phyloP scores from a whole-genome alignment of 2,797 vertebrate genomes.

The Myotis myotis region DNA sequence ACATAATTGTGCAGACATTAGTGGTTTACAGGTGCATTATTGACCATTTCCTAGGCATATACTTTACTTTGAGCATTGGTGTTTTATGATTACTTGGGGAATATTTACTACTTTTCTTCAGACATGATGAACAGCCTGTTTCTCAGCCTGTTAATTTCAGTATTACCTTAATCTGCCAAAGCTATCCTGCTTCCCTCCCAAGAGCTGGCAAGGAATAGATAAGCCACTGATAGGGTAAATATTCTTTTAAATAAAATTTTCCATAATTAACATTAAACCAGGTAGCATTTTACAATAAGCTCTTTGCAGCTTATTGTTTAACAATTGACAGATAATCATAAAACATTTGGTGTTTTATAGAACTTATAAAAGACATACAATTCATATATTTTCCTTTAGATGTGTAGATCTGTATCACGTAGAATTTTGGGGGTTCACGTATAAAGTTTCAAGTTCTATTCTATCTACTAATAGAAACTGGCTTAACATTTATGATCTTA shows the following conservation, averaged over 20 bases:
- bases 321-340: slow-evolving; percentile 43
- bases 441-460: slow-evolving; percentile 42
- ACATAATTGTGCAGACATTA: neutral
- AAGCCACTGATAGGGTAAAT: slow-evolving; percentile 17
- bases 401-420: slow-evolving; percentile 11
- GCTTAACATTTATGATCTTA: slow-evolving; percentile 38
- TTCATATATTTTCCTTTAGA: neutral
- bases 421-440: slow-evolving; percentile 16
- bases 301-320: slow-evolving; percentile 19
- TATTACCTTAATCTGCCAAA: slow-evolving; percentile 47
- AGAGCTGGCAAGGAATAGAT: slow-evolving; percentile 39
- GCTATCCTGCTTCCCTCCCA: slow-evolving; percentile 17
- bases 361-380: slow-evolving; percentile 25
- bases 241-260: slow-evolving; percentile 34
- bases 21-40: neutral
- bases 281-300: slow-evolving; percentile 18
- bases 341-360: slow-evolving; percentile 38
- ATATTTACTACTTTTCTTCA: slow-evolving; percentile 55
- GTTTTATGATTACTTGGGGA: slow-evolving; percentile 58
- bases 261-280: slow-evolving; percentile 38
- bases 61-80: slow-evolving; percentile 39
- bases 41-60: slow-evolving; percentile 39
- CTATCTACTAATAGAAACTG: slow-evolving; percentile 30
- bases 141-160: slow-evolving; percentile 55
- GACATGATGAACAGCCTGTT: slow-evolving; percentile 53